These are phyloP conservation scores for Bettongia penicillata DNA, from an alignment of 2,113 vertebrate species.

Conservation along the genomic window DNA sequence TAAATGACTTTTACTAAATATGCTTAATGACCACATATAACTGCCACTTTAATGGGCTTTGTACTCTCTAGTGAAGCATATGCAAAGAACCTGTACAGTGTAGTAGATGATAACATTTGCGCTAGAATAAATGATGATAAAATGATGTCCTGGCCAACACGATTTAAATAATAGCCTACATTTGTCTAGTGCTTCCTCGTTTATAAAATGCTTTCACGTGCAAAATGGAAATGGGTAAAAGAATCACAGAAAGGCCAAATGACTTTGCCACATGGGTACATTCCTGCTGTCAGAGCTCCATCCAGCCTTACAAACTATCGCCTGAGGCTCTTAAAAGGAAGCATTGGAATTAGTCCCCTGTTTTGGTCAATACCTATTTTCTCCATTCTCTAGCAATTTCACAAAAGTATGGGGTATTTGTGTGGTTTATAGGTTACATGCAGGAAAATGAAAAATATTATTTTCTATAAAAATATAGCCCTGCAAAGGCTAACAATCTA, in stretches of 20 bases:
- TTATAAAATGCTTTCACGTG: background rate
- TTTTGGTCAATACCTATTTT: constrained; percentile 56
- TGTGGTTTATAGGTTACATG: constrained; percentile 57
- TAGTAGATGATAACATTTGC: constrained; percentile 3
- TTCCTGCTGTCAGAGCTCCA: constrained; percentile 22
- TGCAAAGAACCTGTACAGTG: constrained; percentile 7
- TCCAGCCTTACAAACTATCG: constrained; percentile 19
- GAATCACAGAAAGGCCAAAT: background rate
- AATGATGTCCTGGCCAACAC: background rate
- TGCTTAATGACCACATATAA: constrained; percentile 1
- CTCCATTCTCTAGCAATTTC: constrained; percentile 66
- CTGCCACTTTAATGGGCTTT: constrained; percentile 43
- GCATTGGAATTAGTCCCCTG: constrained; percentile 59
- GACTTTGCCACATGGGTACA: constrained; percentile 38
- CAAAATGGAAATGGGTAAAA: background rate
- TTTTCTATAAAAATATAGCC: constrained; percentile 60
- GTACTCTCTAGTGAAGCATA: background rate
- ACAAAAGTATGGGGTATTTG: constrained; percentile 59
- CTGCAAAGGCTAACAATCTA: constrained; percentile 46
- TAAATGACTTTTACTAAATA: constrained; percentile 6
- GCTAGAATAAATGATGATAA: background rate
- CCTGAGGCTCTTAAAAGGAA: constrained; percentile 37
- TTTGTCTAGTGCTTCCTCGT: background rate
- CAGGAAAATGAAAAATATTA: constrained; percentile 69
- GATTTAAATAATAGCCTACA: background rate